Conservation (phyloP, 1,140 invertebrate species). For the Drosophila ficusphila region DNA sequence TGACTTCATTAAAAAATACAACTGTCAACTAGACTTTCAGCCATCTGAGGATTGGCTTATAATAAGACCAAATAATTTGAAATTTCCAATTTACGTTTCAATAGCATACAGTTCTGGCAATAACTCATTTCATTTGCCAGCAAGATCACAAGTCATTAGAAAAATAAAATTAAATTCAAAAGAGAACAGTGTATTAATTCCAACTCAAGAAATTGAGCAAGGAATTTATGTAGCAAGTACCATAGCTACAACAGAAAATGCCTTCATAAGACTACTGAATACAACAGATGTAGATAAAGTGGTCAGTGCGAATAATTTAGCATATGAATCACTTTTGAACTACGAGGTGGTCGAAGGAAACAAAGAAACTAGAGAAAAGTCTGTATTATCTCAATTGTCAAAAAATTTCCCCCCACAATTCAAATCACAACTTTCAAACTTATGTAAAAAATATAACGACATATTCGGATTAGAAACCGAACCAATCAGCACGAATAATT, state of each 20-base stretch:
- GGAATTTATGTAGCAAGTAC: neutral
- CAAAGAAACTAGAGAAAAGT: neutral
- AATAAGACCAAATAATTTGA: too few relatives aligned
- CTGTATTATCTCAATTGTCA: neutral
- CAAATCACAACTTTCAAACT: neutral
- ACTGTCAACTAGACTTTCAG: too few relatives aligned
- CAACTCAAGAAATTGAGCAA: conserved; percentile 1
- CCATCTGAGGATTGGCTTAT: too few relatives aligned
- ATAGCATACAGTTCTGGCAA: too few relatives aligned
- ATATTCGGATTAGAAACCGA: neutral
- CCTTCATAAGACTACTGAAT: neutral
- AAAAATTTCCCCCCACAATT: neutral
- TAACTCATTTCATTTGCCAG: too few relatives aligned
- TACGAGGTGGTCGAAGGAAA: conserved; percentile 2
- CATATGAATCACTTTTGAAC: neutral
- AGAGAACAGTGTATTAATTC: neutral
- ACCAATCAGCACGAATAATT: neutral
- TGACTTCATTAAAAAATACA: neutral
- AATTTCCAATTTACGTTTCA: too few relatives aligned
- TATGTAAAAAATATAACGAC: neutral
- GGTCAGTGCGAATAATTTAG: neutral
- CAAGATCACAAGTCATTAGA: too few relatives aligned
- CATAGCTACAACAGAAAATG: neutral
- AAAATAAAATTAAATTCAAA: too few relatives aligned
- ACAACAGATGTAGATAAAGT: neutral